Percentiles rank a stretch among this genome's conserved stretches.
Conservation (phyloP, 2,797 vertebrate species). For the Notolabrus celidotus region DNA sequence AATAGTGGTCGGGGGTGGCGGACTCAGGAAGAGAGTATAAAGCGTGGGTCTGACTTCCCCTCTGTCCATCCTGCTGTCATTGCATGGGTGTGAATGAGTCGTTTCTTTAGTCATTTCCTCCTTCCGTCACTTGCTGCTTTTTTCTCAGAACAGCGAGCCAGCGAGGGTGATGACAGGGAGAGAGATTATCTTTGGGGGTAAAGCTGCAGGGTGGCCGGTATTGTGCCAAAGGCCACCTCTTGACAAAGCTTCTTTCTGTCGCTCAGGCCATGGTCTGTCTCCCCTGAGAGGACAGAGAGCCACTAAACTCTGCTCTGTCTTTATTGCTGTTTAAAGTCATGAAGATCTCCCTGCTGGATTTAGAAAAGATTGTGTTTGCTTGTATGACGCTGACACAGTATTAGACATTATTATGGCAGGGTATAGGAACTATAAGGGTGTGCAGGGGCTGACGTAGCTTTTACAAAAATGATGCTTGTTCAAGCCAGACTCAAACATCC, state of each 20-base stretch:
- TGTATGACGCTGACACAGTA: conserved; percentile 13
- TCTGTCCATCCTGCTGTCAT: conserved; percentile 64
- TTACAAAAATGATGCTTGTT: not conserved
- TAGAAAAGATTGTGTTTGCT: conserved; percentile 7
- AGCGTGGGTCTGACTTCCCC: conserved; percentile 70
- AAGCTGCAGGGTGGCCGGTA: conserved; percentile 57
- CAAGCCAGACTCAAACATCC: not conserved
- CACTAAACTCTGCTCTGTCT: conserved; percentile 1
- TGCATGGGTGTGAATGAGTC: conserved; percentile 74
- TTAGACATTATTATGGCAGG: not conserved
- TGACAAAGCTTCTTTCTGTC: conserved; percentile 57
- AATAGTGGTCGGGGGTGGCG: conserved; percentile 45
- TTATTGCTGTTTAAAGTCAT: conserved; percentile 3
- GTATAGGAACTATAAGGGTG: too few species aligned
- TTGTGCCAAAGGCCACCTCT: conserved; percentile 54
- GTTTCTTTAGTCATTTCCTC: conserved; percentile 82
- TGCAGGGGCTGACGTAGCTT: not conserved
- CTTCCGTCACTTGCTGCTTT: conserved; percentile 56
- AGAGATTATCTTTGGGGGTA: conserved; percentile 50
- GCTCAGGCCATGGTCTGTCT: conserved; percentile 17
- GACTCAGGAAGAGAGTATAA: conserved; percentile 65
- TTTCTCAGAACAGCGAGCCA: conserved; percentile 61
- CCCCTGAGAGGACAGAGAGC: conserved; percentile 39
- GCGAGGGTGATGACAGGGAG: conserved; percentile 47
- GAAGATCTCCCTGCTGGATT: conserved; percentile 11